Conservation (phyloP, 2,888 invertebrate species). For the Sesamia inferens region DNA sequence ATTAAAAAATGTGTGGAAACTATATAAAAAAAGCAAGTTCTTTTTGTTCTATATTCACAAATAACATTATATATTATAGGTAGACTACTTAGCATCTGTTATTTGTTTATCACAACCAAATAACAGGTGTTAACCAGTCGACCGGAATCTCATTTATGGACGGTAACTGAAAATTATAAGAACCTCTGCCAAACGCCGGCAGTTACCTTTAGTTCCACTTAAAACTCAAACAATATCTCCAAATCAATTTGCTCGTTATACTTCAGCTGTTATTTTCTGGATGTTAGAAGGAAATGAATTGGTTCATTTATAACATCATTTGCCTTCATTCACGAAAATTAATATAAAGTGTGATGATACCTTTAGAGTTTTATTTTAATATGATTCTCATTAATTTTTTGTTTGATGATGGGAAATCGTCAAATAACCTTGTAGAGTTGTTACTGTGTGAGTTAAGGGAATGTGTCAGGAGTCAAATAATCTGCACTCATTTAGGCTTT, state of each 20-base stretch:
- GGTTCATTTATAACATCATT: not conserved
- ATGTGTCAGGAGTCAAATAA: too few species aligned
- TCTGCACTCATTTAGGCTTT: too few species aligned
- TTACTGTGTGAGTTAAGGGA: too few species aligned
- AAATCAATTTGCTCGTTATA: conserved; percentile 31
- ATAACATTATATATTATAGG: too few species aligned
- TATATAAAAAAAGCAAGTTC: too few species aligned
- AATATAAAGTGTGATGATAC: not conserved
- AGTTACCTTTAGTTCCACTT: conserved; percentile 31
- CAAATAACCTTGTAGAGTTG: too few species aligned
- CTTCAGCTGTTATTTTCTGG: conserved; percentile 10
- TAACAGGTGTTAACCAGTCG: conserved; percentile 6
- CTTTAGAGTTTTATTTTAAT: too few species aligned
- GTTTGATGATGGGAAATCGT: too few species aligned
- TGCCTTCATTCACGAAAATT: not conserved
- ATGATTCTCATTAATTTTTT: too few species aligned
- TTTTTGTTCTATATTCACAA: conserved; percentile 10
- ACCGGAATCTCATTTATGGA: conserved; percentile 20
- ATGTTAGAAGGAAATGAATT: conserved; percentile 7
- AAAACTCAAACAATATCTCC: conserved; percentile 30
- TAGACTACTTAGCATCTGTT: too few species aligned
- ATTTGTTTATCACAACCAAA: conserved; percentile 19
- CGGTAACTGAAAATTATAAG: conserved; percentile 20
- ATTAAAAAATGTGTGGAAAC: too few species aligned
- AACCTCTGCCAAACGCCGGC: conserved; percentile 28